Base-by-base conservation (phyloP, 2,113 vertebrate genomes). In the Poeciliopsis retropinna region DNA sequence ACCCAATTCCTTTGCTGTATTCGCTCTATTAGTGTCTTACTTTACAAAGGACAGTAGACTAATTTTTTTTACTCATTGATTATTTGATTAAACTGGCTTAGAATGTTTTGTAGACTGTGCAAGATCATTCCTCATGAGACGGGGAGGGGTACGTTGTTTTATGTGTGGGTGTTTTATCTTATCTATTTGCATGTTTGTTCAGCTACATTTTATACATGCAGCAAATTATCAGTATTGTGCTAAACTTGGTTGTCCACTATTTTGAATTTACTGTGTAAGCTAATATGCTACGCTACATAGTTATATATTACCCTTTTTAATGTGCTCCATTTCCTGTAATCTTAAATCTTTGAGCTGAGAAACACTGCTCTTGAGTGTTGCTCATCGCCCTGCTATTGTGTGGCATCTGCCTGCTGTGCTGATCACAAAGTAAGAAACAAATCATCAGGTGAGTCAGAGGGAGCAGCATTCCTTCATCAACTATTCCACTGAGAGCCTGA, bases 391-490 rank as follows among this genome's bases (percentile, higher is more conserved):
- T 72, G 71, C 73, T 66, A 70, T 81, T 88, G 86, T 89, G 74
- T 82, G 80, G 81, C 75, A 84, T 87, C 78, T 86, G 72, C 80
- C 80, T 25, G 60, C 85, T 81, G 77, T 4, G 54, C 71, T 87
- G 86, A 87, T 89, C 84, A 88, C 83, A 89, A 80, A 78, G 78
- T 88, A 78, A 87, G 64, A 79, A 79, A 70, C 84, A 82, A 89
- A 81, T 91, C 91, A 90, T 85, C 86, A 91, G 88, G 89, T 94
- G 92, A 94, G 88, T 94, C 93, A 93, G 81, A 85, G 67, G 60
- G 78, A 84, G 81, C 70, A 83, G 75, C 89, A 91, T 93, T 92
- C 92, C 86, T 88, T 80, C 87, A 85, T 71, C 84, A 89, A 84
- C 85, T 70, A 64, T 85, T 89, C 82, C 81, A 78, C 77, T 75